Percentiles rank a stretch among this genome's conserved stretches.
Evolutionary conservation across 2,797 vertebrate species (phyloP).

Genomic region (Enteromius paludinosus): DNA sequence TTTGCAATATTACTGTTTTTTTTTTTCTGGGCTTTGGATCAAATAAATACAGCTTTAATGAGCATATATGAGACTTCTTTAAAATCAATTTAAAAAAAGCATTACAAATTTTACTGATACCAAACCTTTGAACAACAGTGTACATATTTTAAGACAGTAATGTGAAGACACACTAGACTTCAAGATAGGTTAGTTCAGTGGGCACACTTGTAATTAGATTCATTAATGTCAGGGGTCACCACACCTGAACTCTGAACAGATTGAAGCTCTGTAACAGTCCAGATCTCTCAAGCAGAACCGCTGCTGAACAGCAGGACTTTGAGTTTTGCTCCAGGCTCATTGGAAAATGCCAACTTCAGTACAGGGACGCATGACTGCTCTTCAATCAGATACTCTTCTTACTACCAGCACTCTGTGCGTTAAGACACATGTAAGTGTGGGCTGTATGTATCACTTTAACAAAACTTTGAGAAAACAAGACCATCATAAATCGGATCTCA

Average conservation of each 20-base stretch:
- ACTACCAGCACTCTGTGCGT: not conserved
- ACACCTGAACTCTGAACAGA: slow-evolving; percentile 26
- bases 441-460: not conserved
- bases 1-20: not conserved
- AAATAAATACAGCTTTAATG: not conserved
- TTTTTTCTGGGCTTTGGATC: not conserved
- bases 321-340: slow-evolving; percentile 1
- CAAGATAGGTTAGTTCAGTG: not conserved
- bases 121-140: not conserved
- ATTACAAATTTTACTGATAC: not conserved
- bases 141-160: not conserved
- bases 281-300: slow-evolving; percentile 29
- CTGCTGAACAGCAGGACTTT: slow-evolving; percentile 24
- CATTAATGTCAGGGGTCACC: slow-evolving; percentile 6
- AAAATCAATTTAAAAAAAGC: not conserved
- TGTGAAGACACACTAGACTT: not conserved
- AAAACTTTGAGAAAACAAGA: no score
- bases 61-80: not conserved
- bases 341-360: slow-evolving; percentile 9
- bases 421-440: not conserved
- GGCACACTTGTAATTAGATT: slow-evolving; percentile 19
- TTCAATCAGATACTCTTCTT: not conserved
- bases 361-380: slow-evolving; percentile 22
- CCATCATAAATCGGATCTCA: not conserved
- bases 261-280: not conserved